These are phyloP conservation scores for Callionymus lyra DNA, from an alignment of 2,113 vertebrate genomes.

Conservation along the genomic window DNA sequence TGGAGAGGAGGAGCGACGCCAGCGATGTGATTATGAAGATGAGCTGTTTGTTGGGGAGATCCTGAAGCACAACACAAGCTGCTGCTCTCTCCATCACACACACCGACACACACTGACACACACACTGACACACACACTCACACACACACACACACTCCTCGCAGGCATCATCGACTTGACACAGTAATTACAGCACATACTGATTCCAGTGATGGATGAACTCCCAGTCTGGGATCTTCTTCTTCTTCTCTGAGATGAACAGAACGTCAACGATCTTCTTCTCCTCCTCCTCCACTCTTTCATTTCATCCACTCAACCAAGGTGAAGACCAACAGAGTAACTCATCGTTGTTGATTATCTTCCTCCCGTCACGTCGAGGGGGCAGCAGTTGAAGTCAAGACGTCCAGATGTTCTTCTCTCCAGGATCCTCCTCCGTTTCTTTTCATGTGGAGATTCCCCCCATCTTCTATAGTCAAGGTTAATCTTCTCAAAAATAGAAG, in stretches of 20 bases:
- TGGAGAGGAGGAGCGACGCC: slow-evolving; percentile 20
- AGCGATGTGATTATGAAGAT: slow-evolving; percentile 58
- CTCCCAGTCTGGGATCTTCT: slow-evolving; percentile 65
- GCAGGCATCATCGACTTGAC: slow-evolving; percentile 73
- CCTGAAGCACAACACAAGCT: slow-evolving; percentile 3
- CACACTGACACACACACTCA: slow-evolving; percentile 10
- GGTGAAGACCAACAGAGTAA: no score
- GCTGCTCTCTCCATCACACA: no score
- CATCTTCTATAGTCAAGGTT: no score
- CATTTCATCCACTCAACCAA: background rate
- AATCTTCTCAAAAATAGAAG: no score
- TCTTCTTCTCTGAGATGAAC: no score
- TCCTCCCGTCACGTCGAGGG: no score
- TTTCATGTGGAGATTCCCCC: no score
- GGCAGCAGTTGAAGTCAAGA: no score
- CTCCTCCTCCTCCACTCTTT: slow-evolving; percentile 37
- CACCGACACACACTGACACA: slow-evolving; percentile 9
- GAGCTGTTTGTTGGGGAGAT: slow-evolving; percentile 52
- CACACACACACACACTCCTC: slow-evolving; percentile 32
- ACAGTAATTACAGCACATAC: slow-evolving; percentile 78
- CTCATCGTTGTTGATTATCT: no score
- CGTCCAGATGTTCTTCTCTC: no score
- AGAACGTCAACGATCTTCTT: slow-evolving; percentile 33
- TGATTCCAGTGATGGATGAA: slow-evolving; percentile 78
- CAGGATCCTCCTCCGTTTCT: no score